Evolutionary conservation across 1,140 invertebrate genomes (phyloP).

Genomic region (Drosophila watanabei): DNA sequence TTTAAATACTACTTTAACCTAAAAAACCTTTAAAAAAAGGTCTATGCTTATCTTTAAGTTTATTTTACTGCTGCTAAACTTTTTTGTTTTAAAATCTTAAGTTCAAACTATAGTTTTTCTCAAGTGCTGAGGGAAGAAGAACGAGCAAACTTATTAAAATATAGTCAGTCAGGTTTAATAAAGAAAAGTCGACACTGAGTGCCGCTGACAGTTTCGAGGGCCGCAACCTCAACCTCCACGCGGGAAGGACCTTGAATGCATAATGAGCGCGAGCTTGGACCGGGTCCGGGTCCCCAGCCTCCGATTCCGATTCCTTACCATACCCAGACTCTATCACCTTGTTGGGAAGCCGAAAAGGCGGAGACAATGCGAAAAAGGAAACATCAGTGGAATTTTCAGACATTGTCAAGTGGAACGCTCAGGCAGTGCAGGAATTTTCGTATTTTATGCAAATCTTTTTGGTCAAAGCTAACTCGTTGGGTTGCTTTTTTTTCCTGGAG

Average conservation of each 20-base stretch:
- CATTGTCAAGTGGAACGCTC: constrained; percentile 73
- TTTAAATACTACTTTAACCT: too few species aligned
- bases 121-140: constrained; percentile 28
- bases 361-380: constrained; percentile 73
- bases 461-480: constrained; percentile 14
- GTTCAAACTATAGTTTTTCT: neutral
- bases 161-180: constrained; percentile 81
- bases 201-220: constrained; percentile 73
- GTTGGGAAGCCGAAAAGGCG: constrained; percentile 28
- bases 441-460: constrained; percentile 77
- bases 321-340: constrained; percentile 18
- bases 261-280: constrained; percentile 62
- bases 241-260: constrained; percentile 83
- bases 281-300: neutral
- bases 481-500: constrained; percentile 44
- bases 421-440: constrained; percentile 61
- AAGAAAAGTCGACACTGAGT: constrained; percentile 69
- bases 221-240: constrained; percentile 60
- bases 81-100: neutral
- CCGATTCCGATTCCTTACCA: constrained; percentile 9
- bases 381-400: constrained; percentile 78
- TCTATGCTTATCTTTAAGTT: neutral
- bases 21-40: neutral
- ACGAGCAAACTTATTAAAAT: constrained; percentile 59
- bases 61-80: neutral